Base-by-base conservation (phyloP, 2,888 invertebrate species). In the Brenthis hecate region DNA sequence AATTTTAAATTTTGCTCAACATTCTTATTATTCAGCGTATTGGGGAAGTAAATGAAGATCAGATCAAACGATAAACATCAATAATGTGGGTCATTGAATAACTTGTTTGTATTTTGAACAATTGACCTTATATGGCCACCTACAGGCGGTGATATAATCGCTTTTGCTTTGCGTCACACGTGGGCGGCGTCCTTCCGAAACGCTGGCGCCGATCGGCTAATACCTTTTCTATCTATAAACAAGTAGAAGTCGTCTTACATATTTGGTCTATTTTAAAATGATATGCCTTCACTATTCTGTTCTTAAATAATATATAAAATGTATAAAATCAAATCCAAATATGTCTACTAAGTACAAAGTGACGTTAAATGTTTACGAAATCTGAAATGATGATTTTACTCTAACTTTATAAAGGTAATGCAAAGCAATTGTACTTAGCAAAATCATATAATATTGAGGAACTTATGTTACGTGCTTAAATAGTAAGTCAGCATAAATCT, bases 91-190 rank as follows among this genome's bases (percentile, higher is more conserved):
- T 79, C 75, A 75, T 75, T 72, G 74, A 73, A 72, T 75, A 74
- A 72, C 69, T 72, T 69, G 74, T 74, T 76, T 77, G 73, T 77
- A 74, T 85, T 87, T 85, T 83, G 80, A 86, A 86, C 88, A 91
- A 79, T 91, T 90, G 89, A 88, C 91, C 91, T 91, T 91, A 90
- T 91, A 91, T 85, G 91, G 91, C 89, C 88, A 88, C 91, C 91
- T 91, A 91, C 91, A 87, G 85, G 81, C 85, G 88, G 87, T 90
- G 91, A 91, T 90, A 90, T 90, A 91, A 91, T 88, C 88, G 75
- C 75, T 84, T 84, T 86, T 86, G 85, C 85, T 82, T 87, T 86
- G 87, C 78, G 76, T 76, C 74, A 74, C 69, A 77, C 84, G 91
- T 90, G 87, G 91, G 91, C 81, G 84, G 82, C 84, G 91, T 89